These are phyloP conservation scores for Limanda limanda DNA, from an alignment of 2,113 vertebrate species.

Conservation along the genomic window DNA sequence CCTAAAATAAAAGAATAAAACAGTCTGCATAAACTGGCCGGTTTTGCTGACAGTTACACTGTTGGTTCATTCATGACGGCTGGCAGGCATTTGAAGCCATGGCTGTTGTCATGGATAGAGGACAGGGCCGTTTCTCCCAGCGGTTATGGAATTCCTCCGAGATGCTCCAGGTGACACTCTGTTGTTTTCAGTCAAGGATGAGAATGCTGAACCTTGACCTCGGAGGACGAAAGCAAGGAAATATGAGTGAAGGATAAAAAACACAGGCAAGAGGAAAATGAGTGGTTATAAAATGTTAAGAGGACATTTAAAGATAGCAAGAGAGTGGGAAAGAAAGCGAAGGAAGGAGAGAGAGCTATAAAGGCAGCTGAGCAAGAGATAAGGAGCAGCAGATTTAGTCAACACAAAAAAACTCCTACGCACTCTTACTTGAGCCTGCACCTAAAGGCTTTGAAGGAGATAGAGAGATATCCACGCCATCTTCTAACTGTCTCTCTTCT, in stretches of 20 bases:
- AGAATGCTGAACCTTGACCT: conserved; percentile 49
- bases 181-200: conserved; percentile 36
- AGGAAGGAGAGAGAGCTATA: conserved; percentile 32
- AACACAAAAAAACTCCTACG: conserved; percentile 68
- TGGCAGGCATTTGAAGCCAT: conserved; percentile 26
- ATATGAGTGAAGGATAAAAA: neutral
- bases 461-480: conserved; percentile 19
- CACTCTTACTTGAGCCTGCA: conserved; percentile 53
- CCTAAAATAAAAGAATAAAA: too few relatives aligned
- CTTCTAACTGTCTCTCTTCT: conserved; percentile 1
- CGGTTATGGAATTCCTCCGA: neutral
- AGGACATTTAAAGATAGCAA: conserved; percentile 25
- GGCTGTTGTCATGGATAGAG: conserved; percentile 46
- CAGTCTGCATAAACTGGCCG: too few relatives aligned
- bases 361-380: conserved; percentile 53
- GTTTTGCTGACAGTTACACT: too few relatives aligned
- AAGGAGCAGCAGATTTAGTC: conserved; percentile 58
- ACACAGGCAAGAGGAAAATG: neutral
- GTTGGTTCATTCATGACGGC: conserved; percentile 30
- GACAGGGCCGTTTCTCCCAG: conserved; percentile 19
- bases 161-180: conserved; percentile 38
- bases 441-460: conserved; percentile 49
- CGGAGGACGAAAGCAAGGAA: neutral
- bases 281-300: conserved; percentile 28
- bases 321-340: conserved; percentile 34